Base-by-base conservation (phyloP, 1,140 invertebrate species). In the Hyposmocoma kahamanoa region DNA sequence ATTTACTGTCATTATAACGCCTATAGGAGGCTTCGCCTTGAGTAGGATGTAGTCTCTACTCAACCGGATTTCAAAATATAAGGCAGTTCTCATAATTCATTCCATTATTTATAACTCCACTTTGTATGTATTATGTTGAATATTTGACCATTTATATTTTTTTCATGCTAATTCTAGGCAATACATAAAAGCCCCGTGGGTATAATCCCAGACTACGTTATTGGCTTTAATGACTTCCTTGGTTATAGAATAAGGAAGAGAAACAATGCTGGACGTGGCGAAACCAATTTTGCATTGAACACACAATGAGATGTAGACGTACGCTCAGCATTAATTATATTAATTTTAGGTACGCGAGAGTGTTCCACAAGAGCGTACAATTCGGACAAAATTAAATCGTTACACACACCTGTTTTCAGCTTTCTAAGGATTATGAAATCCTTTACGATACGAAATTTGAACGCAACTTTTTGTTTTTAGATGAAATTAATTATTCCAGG, bases 341-440 rank as follows among this genome's bases (percentile, higher is more conserved):
- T n/a, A n/a, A n/a, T n/a, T n/a, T 71, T 63, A 54, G 55, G 56
- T 63, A 62, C 67, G 70, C 62, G 60, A 67, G 62, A 62, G 59
- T 72, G 63, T 59, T 44, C 46, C 53, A 56, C 48, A 64, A 56
- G 62, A 63, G 57, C 63, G 63, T 52, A 45, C 59, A 61, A 68
- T 76, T 76, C 62, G 62, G 72, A 59, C 68, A 55, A 76, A 79
- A 83, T 83, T 77, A 81, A 79, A 81, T 70, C 76, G 70, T 83
- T 83, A 77, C 53, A 42, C 50, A 68, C 79, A 83, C 71, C 79
- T 83, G 79, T 57, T 67, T 28, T 53, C 53, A 56, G 24, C 5
- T 5, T 26, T 36, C 9, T 6, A 26, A 6, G 24, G 24, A 26
- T 26, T 11, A 26, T 26, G 32, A 36, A 36, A n/a, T n/a, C n/a